Evolutionary conservation across 2,797 vertebrate species (phyloP), one percentile per base, ranked within the genome.

Genomic region (Platalea minor): DNA sequence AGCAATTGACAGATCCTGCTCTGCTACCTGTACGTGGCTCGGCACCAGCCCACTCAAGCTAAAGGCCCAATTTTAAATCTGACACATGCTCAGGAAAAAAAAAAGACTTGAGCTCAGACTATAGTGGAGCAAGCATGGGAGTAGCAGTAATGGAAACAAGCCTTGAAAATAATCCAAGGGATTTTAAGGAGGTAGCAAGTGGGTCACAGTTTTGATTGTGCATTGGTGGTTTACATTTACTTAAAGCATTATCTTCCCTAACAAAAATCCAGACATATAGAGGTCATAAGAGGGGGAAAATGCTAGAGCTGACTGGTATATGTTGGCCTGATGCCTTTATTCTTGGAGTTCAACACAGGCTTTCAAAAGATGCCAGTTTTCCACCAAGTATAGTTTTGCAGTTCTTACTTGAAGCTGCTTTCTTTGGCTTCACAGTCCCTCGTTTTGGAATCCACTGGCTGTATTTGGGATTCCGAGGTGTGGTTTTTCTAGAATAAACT

Each of bases 331-430:
- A 68, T 60, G 91, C 87, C 85, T 91, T 74, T 88, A 74, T 94
- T 89, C 96, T 81, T 96, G 96, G 96, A 96, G 96, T 89, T 92
- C n/a, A 88, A 83, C 63, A 61, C 37, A 94, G 10, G 81, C 95
- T 98, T 97, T 97, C 92, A 97, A 93, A 97, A 89, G 94, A 94
- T 95, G 96, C 96, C 97, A 97, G 93, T 93, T 97, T 98, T 97
- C 96, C 96, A 96, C 92, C 89, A 96, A 96, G 94, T 61, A 93
- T 12, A 95, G 78, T 95, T 96, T 92, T 95, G 94, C 92, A 93
- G 91, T 96, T 97, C 98, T 98, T 98, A 99, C 99, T 95, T 65
- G 97, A 97, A 79, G 98, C 85, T 88, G 97, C 92, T 98, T 98
- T 99, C 94, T 97, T 98, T 89, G 98, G 97, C 88, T 97, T 97